Evolutionary conservation across 2,797 vertebrate species (phyloP), one percentile per base, ranked within the genome.

Genomic region (Chaunax sp.): DNA sequence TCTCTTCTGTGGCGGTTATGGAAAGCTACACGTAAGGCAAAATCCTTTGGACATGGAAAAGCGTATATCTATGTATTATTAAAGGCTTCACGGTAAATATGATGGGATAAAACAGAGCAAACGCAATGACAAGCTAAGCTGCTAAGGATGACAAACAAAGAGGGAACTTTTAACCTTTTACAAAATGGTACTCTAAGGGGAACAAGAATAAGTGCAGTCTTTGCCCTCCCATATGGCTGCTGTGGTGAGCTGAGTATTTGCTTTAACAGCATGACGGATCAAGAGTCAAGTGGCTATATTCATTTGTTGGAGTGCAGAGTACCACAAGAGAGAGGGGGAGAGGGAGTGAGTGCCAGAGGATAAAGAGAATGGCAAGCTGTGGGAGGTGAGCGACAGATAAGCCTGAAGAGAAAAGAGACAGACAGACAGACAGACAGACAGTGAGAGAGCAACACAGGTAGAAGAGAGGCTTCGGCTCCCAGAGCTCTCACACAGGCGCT

Each of bases 271-370:
- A 52, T 16, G 49, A 28, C 12, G 19, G 79, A 85, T 81, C 85
- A 81, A 72, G 76, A 89, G 88, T 87, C 85, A 89, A 91, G 86
- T 83, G 82, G 81, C 82, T 79, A 69, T 69, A 89, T 79, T 87
- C 82, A 85, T 87, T 84, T 86, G 80, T 81, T 76, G 59, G 38
- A 78, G 83, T 74, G 72, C 75, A 70, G 71, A 82, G 73, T 82
- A 68, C 10, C 77, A 80, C 75, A 37, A 6, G 50, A 75, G 67
- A 81, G 75, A 75, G 57, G 67, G 62, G 54, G 72, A 51, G 71
- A 49, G 74, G 67, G 74, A 68, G 64, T 55, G 72, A 64, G 67
- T 72, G 79, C 84, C 70, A 72, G 77, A 82, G 75, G 83, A 89
- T 84, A 72, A 87, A 80, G 70, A 80, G 70, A 70, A 78, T 61